These are phyloP conservation scores for Gavialis gangeticus DNA, from an alignment of 2,113 vertebrate genomes.

Conservation along the genomic window DNA sequence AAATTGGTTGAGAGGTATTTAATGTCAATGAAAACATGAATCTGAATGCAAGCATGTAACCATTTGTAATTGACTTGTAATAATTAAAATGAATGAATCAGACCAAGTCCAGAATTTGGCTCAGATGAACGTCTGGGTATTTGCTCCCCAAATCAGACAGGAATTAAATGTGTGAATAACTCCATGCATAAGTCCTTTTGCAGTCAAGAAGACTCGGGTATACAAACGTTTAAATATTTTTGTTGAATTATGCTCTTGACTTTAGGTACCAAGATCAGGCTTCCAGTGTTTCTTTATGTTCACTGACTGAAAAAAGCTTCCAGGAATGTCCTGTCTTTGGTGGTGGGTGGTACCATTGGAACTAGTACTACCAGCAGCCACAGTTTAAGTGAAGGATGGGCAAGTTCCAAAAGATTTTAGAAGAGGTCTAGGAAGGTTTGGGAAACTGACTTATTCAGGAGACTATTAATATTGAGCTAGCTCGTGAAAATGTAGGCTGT, in stretches of 20 bases:
- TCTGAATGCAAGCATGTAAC: background rate
- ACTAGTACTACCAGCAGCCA: background rate
- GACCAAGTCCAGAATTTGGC: background rate
- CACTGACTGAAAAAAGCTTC: background rate
- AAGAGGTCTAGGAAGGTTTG: background rate
- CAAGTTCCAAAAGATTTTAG: too few relatives aligned
- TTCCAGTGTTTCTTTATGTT: background rate
- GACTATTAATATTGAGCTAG: background rate
- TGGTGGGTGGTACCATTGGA: too few relatives aligned
- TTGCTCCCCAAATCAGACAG: background rate
- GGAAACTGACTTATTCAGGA: background rate
- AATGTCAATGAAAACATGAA: background rate
- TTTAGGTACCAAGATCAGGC: background rate
- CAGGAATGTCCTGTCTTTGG: background rate
- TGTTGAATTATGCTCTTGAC: background rate
- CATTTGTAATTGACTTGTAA: background rate
- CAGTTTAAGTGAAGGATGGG: background rate
- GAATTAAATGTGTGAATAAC: background rate
- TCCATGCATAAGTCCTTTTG: background rate
- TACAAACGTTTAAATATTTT: background rate
- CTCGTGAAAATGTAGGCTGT: background rate
- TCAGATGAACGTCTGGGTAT: background rate
- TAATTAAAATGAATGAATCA: background rate
- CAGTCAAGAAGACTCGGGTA: background rate
- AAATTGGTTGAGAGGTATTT: background rate